phyloP scores from a whole-genome alignment of 2,797 vertebrate genomes.

The Enteromius paludinosus region DNA sequence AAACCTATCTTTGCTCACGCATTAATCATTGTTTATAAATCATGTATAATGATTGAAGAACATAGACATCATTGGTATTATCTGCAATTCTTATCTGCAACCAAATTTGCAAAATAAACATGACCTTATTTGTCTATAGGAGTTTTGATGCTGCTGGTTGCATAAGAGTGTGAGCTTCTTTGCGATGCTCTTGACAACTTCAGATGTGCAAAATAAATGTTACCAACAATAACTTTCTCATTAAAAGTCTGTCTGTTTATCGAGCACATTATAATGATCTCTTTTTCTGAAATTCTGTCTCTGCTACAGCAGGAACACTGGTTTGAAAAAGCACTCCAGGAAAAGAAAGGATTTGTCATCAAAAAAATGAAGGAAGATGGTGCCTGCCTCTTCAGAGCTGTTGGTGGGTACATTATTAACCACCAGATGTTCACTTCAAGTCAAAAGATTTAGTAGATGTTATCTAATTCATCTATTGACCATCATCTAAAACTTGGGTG shows the following conservation, averaged over 20 bases:
- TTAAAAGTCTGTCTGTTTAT: slow-evolving; percentile 5
- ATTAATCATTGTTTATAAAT: background rate
- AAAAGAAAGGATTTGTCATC: slow-evolving; percentile 95
- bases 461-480: background rate
- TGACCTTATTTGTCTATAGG: background rate
- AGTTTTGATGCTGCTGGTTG: background rate
- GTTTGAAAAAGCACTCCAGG: slow-evolving; percentile 90
- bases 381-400: slow-evolving; percentile 91
- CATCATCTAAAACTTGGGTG: background rate
- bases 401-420: slow-evolving; percentile 78
- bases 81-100: background rate
- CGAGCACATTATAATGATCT: slow-evolving; percentile 3
- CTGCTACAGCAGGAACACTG: slow-evolving; percentile 87
- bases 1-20: background rate
- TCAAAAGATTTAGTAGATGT: background rate
- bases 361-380: slow-evolving; percentile 97
- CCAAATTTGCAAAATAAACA: too few species aligned
- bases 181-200: background rate
- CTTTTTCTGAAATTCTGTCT: slow-evolving; percentile 39
- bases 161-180: background rate
- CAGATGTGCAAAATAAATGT: background rate
- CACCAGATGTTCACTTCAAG: slow-evolving; percentile 1
- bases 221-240: background rate
- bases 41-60: background rate
- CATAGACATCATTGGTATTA: background rate